phyloP scores from a whole-genome alignment of 2,797 vertebrate genomes.

The Lepilemur ruficaudatus region DNA sequence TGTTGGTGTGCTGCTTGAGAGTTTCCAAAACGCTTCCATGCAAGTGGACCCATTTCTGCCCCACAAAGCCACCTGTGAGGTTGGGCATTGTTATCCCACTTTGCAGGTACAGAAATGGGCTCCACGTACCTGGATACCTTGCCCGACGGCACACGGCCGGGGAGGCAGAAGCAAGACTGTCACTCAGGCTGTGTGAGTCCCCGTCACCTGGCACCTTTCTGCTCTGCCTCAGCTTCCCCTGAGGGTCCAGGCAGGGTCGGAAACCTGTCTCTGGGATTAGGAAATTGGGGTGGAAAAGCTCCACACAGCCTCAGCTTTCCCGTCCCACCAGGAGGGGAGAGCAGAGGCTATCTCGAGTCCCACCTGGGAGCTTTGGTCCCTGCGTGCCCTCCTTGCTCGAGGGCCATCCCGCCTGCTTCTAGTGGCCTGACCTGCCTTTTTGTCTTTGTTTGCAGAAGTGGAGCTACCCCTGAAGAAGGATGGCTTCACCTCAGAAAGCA shows the following conservation, averaged over 20 bases:
- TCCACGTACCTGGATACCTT: neutral
- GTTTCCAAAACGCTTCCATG: neutral
- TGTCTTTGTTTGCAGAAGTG: conserved; percentile 86
- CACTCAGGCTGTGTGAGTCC: neutral
- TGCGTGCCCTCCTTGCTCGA: neutral
- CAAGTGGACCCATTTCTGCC: neutral
- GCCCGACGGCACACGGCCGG: neutral
- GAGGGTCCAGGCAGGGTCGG: neutral
- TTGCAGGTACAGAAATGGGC: neutral
- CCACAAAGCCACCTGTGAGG: neutral
- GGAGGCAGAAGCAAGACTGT: neutral
- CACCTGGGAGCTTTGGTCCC: neutral
- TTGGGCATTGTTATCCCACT: neutral
- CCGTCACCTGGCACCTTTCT: accelerated
- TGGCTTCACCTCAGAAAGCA: conserved; percentile 92
- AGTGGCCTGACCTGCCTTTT: conserved; percentile 15
- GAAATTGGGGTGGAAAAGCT: neutral
- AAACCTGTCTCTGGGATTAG: neutral
- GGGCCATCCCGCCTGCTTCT: neutral
- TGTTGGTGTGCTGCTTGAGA: neutral
- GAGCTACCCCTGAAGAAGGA: conserved; percentile 93
- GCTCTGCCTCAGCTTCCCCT: neutral
- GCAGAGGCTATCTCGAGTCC: accelerated
- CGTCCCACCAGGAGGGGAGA: neutral
- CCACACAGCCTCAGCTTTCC: neutral